Conservation (phyloP, 2,888 invertebrate genomes). For the Mythimna loreyi region DNA sequence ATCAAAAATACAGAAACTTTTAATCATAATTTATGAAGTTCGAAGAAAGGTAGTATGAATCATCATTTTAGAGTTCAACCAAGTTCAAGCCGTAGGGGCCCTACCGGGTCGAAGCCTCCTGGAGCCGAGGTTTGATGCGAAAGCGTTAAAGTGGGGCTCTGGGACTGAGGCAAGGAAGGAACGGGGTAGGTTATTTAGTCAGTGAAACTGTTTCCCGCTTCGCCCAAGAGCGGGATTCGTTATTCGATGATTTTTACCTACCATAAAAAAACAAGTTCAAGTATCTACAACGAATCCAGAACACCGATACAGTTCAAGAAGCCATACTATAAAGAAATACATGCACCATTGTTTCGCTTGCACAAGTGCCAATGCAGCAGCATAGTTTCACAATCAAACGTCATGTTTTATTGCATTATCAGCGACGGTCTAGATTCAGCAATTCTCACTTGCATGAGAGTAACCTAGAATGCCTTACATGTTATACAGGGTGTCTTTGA, state of each 20-base stretch:
- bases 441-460: constrained; percentile 29
- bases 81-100: constrained; percentile 21
- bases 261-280: not conserved
- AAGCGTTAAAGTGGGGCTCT: too few species aligned
- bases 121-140: too few species aligned
- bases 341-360: constrained; percentile 40
- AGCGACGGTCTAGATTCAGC: constrained; percentile 48
- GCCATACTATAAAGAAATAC: constrained; percentile 32
- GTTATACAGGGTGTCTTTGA: too few species aligned
- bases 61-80: not conserved
- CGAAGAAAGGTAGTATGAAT: too few species aligned
- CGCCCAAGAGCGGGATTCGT: too few species aligned
- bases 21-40: not conserved
- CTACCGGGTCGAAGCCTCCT: too few species aligned
- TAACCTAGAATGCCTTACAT: constrained; percentile 18
- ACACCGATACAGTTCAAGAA: constrained; percentile 28
- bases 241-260: too few species aligned
- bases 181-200: too few species aligned
- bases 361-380: constrained; percentile 54
- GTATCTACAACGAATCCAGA: constrained; percentile 5
- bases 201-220: too few species aligned
- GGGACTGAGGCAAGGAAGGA: too few species aligned
- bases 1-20: too few species aligned
- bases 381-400: constrained; percentile 46
- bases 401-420: constrained; percentile 64